Evolutionary conservation across 2,888 invertebrate species (phyloP), one percentile per base, ranked within the genome.

Genomic region (Sminthurides aquaticus): DNA sequence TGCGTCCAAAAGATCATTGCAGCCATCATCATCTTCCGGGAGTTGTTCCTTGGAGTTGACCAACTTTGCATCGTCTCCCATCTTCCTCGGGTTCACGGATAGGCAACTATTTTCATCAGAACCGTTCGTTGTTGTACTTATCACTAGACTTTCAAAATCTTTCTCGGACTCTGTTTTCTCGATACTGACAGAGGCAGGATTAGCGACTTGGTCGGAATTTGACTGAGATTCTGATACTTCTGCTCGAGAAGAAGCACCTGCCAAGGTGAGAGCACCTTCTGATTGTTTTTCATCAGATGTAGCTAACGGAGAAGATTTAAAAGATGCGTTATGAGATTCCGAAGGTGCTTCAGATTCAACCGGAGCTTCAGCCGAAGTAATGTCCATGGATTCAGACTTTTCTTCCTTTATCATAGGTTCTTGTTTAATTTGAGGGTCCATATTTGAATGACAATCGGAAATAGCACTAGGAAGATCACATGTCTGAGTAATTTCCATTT

Each of bases 111-210:
- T 49, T 8, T 28, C 57, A 8, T 15, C 26, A 15, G 26, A 26
- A 34, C 56, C 64, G 59, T 54, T 66, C 3, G 69, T 69, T 2
- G 71, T 71, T 15, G 71, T 71, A 62, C 69, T 69, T n/a, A 69
- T 69, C 20, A 68, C 67, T 11, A 68, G 66, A n/a, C 67, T 63
- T 48, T 66, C 66, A 54, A 60, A 59, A 54, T 64, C 64, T 34
- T 52, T 57, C 48, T 64, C 64, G n/a, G 64, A 43, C n/a, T n/a
- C n/a, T n/a, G n/a, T n/a, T n/a, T n/a, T n/a, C n/a, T n/a, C n/a
- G n/a, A n/a, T n/a, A n/a, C n/a, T n/a, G n/a, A n/a, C n/a, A n/a
- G n/a, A n/a, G 15, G 8, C 15, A 15, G 43, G 43, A 15, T 34
- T 34, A 5, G 5, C 43, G 5, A 11, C 15, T 34, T 5, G 15